Percentiles rank a stretch among this genome's conserved stretches.
Evolutionary conservation across 2,888 invertebrate species (phyloP).

Genomic region (Agelastica alni): DNA sequence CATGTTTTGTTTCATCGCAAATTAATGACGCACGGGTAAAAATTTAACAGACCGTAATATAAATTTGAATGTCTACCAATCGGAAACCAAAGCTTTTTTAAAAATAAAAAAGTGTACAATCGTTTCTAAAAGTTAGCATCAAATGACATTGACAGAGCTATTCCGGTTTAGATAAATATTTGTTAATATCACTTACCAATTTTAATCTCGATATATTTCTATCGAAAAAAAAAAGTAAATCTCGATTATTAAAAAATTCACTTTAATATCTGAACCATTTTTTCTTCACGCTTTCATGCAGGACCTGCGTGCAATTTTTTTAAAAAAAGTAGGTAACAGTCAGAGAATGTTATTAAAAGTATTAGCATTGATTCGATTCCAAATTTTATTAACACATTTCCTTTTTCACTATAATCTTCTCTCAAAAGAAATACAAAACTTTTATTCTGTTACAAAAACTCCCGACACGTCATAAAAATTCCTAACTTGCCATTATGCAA

Average conservation of each 20-base stretch:
- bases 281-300: no score
- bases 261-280: background rate
- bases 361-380: no score
- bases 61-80: conserved; percentile 9
- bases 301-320: no score
- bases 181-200: conserved; percentile 22
- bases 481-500: conserved; percentile 37
- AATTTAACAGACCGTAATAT: no score
- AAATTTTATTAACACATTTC: no score
- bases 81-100: background rate
- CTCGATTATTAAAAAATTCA: background rate
- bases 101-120: conserved; percentile 6
- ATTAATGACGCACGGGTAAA: no score
- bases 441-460: conserved; percentile 4
- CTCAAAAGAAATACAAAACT: background rate
- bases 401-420: no score
- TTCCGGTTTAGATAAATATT: conserved; percentile 25
- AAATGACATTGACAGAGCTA: conserved; percentile 25
- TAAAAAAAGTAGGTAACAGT: no score
- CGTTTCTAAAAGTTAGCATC: conserved; percentile 17
- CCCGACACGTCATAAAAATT: conserved; percentile 29
- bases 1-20: no score
- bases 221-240: no score
- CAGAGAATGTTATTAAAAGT: no score
- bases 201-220: conserved; percentile 20